Percentiles rank a stretch among this genome's conserved stretches.
These are phyloP conservation scores for Microctenopoma steveboyesi DNA, from an alignment of 2,797 vertebrate species.

Conservation along the genomic window DNA sequence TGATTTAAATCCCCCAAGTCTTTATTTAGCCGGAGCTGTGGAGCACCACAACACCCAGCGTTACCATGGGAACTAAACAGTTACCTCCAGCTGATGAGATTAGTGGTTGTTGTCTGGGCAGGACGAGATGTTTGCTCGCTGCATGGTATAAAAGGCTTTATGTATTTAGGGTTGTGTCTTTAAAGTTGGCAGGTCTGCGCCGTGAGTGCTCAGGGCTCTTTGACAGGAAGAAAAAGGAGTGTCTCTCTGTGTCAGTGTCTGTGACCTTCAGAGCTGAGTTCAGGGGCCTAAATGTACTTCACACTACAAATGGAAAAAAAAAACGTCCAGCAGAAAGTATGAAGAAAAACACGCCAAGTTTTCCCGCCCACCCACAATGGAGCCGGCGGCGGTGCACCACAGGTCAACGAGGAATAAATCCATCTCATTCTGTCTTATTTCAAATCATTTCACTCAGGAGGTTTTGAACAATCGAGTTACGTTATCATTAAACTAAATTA, in stretches of 20 bases:
- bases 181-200: conserved; percentile 64
- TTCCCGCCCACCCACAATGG: background rate
- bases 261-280: conserved; percentile 64
- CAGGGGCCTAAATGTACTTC: conserved; percentile 23
- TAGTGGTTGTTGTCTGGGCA: conserved; percentile 70
- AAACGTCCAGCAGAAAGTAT: background rate
- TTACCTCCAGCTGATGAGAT: conserved; percentile 58
- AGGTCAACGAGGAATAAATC: background rate
- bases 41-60: conserved; percentile 43
- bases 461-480: background rate
- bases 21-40: conserved; percentile 41
- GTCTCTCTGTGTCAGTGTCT: conserved; percentile 42
- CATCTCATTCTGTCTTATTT: background rate
- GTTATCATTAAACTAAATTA: background rate
- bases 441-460: background rate
- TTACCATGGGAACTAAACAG: conserved; percentile 65
- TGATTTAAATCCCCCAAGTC: conserved; percentile 47
- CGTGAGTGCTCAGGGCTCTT: conserved; percentile 40
- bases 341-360: background rate
- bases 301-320: background rate
- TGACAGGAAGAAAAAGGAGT: conserved; percentile 57
- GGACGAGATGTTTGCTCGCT: conserved; percentile 52
- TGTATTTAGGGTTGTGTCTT: conserved; percentile 69
- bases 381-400: background rate
- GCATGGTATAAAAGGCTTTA: conserved; percentile 54